Evolutionary conservation across 1,140 invertebrate genomes (phyloP).

Genomic region (Adoxophyes honmai): DNA sequence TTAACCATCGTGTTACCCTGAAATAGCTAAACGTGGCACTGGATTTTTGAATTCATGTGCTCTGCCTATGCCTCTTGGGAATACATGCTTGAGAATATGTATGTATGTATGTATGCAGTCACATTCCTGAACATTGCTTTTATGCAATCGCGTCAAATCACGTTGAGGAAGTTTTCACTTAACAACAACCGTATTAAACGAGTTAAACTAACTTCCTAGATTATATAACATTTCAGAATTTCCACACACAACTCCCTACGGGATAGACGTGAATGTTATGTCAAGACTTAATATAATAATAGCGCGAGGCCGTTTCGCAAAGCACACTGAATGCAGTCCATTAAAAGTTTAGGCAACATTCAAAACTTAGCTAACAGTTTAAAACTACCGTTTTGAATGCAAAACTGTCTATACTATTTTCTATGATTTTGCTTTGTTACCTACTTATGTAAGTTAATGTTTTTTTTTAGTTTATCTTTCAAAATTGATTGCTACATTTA

Average conservation of each 20-base stretch:
- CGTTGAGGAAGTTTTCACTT: slow-evolving; percentile 16
- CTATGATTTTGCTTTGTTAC: not conserved
- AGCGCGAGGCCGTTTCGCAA: slow-evolving; percentile 37
- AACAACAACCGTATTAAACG: slow-evolving; percentile 12
- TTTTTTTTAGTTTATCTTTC: no score
- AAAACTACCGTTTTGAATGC: slow-evolving; percentile 16
- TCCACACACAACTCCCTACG: slow-evolving; percentile 19
- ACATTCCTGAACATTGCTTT: no score
- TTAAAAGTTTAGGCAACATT: slow-evolving; percentile 54
- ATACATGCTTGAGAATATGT: no score
- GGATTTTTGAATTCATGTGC: no score
- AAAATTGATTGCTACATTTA: no score
- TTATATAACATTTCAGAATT: slow-evolving; percentile 8
- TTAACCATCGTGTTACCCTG: no score
- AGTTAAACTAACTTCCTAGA: slow-evolving; percentile 17
- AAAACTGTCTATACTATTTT: slow-evolving; percentile 7
- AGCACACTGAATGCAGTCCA: slow-evolving; percentile 51
- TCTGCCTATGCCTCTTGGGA: no score
- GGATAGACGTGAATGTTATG: slow-evolving; percentile 19
- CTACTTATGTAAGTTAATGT: no score
- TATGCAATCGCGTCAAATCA: no score
- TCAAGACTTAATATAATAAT: slow-evolving; percentile 21
- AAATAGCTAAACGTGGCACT: no score
- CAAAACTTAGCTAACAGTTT: slow-evolving; percentile 31
- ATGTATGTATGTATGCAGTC: no score